Evolutionary conservation across 2,113 vertebrate species (phyloP), one percentile per base, ranked within the genome.

Genomic region (Shinisaurus crocodilurus): DNA sequence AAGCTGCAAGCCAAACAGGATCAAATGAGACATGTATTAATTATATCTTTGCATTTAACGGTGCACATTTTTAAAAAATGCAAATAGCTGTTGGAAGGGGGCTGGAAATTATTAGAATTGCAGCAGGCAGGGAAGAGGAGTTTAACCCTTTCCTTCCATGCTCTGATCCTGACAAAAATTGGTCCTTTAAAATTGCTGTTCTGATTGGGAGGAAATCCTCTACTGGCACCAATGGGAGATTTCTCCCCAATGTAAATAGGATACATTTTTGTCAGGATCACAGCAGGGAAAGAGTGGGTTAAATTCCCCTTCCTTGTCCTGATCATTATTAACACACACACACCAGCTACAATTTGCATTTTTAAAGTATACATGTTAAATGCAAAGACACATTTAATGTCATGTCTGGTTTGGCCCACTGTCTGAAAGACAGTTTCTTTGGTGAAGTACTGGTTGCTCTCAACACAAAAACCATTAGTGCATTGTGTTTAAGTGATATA

Each of bases 361-460:
- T 69, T 12, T 3, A 69, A 69, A 69, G 29, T 32, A 9, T 69
- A 20, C 27, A 29, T 32, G 29, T 69, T 69, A 69, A 69, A 69
- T 69, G 29, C 67, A 69, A 69, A 69, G 7, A 54, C 13, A 54
- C 54, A 54, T 54, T 54, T 12, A 54, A 54, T 54, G 54, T 54
- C n/a, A 27, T 6, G 65, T 27, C 65, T 70, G 34, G 69, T n/a
- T n/a, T 70, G 32, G 88, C 67, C 67, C 67, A 69, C 69, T 34
- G 69, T 6, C 32, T 91, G 37, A 48, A 25, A 89, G 80, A 45
- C 76, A 23, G 70, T 85, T 95, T 88, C 77, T 6, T 76, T 87
- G 1, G 1, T 91, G 76, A 87, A 85, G 75, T 90, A 88, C 89
- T 93, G 86, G 88, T 77, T 91, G 79, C 92, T 89, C 86, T 83